These are phyloP conservation scores for Lithophane socia DNA, from an alignment of 2,888 invertebrate genomes.

Conservation along the genomic window DNA sequence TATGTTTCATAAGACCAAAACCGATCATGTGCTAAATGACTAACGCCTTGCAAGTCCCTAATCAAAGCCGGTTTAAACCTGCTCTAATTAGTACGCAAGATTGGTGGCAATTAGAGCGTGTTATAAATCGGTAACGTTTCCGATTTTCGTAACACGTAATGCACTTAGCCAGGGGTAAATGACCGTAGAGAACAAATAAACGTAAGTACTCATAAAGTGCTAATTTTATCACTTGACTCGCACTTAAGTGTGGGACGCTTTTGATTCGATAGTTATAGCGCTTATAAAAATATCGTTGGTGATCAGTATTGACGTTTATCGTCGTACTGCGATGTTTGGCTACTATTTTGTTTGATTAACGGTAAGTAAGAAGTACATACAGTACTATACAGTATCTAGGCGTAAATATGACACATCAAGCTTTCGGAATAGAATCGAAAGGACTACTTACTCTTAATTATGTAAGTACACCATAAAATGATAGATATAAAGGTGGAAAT, in stretches of 20 bases:
- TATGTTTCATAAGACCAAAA: slow-evolving; percentile 1
- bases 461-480: too few relatives aligned
- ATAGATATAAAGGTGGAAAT: too few relatives aligned
- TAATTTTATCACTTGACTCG: slow-evolving; percentile 81
- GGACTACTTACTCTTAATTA: too few relatives aligned
- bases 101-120: slow-evolving; percentile 59
- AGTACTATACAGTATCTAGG: slow-evolving; percentile 1
- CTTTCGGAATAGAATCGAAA: not conserved
- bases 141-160: slow-evolving; percentile 56
- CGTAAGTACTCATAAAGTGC: slow-evolving; percentile 76
- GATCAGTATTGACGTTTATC: slow-evolving; percentile 72
- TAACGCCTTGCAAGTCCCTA: slow-evolving; percentile 43
- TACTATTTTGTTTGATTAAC: slow-evolving; percentile 42
- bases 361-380: slow-evolving; percentile 16
- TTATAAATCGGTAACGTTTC: slow-evolving; percentile 58
- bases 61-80: slow-evolving; percentile 44
- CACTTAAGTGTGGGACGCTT: slow-evolving; percentile 70
- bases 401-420: slow-evolving; percentile 9
- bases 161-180: slow-evolving; percentile 57
- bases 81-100: slow-evolving; percentile 49
- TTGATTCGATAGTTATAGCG: slow-evolving; percentile 70
- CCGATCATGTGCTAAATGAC: slow-evolving; percentile 3
- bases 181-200: slow-evolving; percentile 76
- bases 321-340: slow-evolving; percentile 18
- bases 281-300: slow-evolving; percentile 68